Conservation (phyloP, 1,140 invertebrate species). For the Chrysomallon squamiferum region DNA sequence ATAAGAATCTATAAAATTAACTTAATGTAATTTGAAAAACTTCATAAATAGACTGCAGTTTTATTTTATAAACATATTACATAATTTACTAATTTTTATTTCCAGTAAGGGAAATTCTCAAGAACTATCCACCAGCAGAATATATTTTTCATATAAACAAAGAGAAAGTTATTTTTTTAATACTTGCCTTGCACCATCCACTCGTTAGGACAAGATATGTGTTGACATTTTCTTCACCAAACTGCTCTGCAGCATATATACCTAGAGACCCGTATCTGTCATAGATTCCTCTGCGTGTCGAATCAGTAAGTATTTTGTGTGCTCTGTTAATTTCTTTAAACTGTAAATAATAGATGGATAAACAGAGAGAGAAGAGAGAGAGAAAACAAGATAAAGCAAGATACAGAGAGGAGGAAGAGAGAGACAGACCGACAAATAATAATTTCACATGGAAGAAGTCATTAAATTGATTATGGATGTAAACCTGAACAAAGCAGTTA, state of each 20-base stretch:
- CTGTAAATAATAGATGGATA: constrained; percentile 51
- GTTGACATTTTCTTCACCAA: constrained; percentile 66
- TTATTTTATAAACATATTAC: too few relatives aligned
- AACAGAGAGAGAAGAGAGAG: neutral
- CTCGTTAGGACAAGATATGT: constrained; percentile 73
- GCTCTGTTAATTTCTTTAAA: constrained; percentile 67
- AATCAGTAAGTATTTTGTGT: constrained; percentile 63
- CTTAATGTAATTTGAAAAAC: too few relatives aligned
- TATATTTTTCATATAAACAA: too few relatives aligned
- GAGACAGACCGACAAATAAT: neutral
- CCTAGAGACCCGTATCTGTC: constrained; percentile 66
- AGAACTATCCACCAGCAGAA: too few relatives aligned
- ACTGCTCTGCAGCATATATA: constrained; percentile 65
- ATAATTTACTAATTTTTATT: too few relatives aligned
- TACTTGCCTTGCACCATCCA: constrained; percentile 89
- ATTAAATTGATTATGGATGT: neutral
- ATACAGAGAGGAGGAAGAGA: neutral
- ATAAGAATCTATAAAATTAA: too few relatives aligned
- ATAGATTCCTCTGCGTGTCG: constrained; percentile 63
- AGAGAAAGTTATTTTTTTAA: too few relatives aligned
- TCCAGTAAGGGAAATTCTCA: too few relatives aligned
- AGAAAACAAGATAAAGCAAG: neutral
- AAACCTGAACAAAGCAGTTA: too few relatives aligned
- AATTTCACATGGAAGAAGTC: neutral
- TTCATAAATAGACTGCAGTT: too few relatives aligned